Evolutionary conservation across 2,797 vertebrate species (phyloP).

Genomic region (Dendrocincla fuliginosa): DNA sequence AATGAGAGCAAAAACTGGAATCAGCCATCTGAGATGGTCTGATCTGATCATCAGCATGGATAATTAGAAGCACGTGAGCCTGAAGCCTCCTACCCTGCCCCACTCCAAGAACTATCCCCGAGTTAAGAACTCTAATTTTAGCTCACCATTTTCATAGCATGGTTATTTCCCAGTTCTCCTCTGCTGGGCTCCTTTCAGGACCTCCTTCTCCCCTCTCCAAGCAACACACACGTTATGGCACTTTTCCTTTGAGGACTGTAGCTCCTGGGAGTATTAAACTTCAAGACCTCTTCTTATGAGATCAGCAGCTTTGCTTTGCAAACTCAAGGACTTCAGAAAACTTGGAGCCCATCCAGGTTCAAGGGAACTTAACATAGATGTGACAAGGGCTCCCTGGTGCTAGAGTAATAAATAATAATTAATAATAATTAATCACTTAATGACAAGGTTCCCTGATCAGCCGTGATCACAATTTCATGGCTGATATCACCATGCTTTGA

Average conservation of each 20-base stretch:
- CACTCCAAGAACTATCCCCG: background rate
- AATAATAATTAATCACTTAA: slow-evolving; percentile 34
- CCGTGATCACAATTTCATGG: background rate
- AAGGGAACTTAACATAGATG: background rate
- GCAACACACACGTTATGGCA: accelerated
- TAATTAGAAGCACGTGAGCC: background rate
- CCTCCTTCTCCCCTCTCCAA: background rate
- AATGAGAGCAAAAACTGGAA: background rate
- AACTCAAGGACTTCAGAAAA: background rate
- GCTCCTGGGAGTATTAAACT: background rate
- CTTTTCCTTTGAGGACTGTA: background rate
- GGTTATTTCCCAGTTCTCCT: background rate
- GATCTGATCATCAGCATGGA: background rate
- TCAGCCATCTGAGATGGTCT: background rate
- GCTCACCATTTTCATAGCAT: background rate
- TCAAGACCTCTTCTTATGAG: background rate
- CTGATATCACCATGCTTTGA: background rate
- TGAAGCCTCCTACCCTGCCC: background rate
- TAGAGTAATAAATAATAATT: slow-evolving; percentile 27
- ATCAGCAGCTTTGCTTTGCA: slow-evolving; percentile 18
- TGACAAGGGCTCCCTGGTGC: slow-evolving; percentile 23
- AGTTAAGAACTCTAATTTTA: background rate
- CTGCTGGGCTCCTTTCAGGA: background rate
- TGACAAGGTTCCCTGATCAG: slow-evolving; percentile 2
- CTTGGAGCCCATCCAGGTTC: slow-evolving; percentile 25